Percentiles rank a stretch among this genome's conserved stretches.
Evolutionary conservation across 2,888 invertebrate genomes (phyloP).

Genomic region (Zele albiditarsus): DNA sequence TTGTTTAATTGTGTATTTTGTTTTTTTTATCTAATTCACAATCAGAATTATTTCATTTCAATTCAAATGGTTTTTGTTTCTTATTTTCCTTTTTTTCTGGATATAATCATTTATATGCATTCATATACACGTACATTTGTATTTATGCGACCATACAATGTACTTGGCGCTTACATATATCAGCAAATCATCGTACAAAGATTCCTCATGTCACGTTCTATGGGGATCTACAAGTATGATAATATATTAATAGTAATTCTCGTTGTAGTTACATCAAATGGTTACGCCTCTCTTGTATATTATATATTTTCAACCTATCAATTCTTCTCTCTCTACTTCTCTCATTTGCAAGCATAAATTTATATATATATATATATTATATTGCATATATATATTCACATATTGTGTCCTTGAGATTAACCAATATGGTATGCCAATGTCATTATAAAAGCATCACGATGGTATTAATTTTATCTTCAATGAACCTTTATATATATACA

Average conservation of each 20-base stretch:
- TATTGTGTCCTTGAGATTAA: slow-evolving; percentile 7
- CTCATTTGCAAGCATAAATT: not conserved
- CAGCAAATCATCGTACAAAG: slow-evolving; percentile 6
- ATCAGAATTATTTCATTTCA: too few relatives aligned
- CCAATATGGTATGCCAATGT: not conserved
- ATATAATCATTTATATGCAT: not conserved
- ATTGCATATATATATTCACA: not conserved
- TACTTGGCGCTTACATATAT: not conserved
- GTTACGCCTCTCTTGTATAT: not conserved
- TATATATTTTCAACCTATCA: slow-evolving; percentile 1
- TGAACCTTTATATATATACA: not conserved
- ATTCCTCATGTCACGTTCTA: not conserved
- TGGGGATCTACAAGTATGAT: not conserved
- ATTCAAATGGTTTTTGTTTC: too few relatives aligned
- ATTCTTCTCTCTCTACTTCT: not conserved
- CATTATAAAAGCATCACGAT: slow-evolving; percentile 1
- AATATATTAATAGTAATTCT: slow-evolving; percentile 10
- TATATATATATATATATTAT: not conserved
- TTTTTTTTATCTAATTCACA: too few relatives aligned
- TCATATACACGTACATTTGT: not conserved
- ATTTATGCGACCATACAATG: not conserved
- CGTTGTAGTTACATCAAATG: slow-evolving; percentile 1
- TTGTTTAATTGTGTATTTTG: too few relatives aligned
- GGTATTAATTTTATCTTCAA: not conserved
- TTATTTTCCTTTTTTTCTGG: too few relatives aligned